Evolutionary conservation across 1,140 invertebrate genomes (phyloP).

Genomic region (Anastrepha ludens): DNA sequence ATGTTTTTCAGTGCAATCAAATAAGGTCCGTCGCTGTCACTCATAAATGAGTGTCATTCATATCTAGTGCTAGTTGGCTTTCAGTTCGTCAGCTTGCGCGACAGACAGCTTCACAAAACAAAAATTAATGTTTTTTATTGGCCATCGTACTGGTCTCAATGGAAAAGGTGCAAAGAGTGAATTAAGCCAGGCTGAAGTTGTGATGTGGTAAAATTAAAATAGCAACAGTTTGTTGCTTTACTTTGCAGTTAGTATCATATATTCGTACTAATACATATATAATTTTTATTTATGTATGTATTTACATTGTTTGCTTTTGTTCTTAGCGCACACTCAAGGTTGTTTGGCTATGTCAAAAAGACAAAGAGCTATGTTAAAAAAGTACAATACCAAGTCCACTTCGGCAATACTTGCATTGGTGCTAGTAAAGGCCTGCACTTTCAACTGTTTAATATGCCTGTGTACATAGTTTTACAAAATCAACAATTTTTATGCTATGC

Average conservation of each 20-base stretch:
- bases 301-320: background rate
- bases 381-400: background rate
- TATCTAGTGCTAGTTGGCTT: background rate
- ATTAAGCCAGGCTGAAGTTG: background rate
- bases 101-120: background rate
- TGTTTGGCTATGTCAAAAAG: background rate
- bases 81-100: background rate
- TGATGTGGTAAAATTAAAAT: background rate
- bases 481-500: too few relatives aligned
- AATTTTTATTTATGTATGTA: background rate
- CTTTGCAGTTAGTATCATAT: background rate
- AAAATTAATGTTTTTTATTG: conserved; percentile 2
- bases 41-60: conserved; percentile 1
- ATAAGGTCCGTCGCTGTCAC: background rate
- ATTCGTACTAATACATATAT: background rate
- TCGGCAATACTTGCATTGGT: background rate
- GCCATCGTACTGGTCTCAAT: too few relatives aligned
- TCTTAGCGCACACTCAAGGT: conserved; percentile 4
- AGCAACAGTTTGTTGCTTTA: background rate
- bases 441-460: too few relatives aligned
- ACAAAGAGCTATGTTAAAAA: background rate
- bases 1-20: background rate
- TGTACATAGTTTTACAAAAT: too few relatives aligned
- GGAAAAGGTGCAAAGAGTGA: background rate
- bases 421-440: too few relatives aligned